Evolutionary conservation across 1,140 invertebrate species (phyloP).

Genomic region (Tetragnatha versicolor): DNA sequence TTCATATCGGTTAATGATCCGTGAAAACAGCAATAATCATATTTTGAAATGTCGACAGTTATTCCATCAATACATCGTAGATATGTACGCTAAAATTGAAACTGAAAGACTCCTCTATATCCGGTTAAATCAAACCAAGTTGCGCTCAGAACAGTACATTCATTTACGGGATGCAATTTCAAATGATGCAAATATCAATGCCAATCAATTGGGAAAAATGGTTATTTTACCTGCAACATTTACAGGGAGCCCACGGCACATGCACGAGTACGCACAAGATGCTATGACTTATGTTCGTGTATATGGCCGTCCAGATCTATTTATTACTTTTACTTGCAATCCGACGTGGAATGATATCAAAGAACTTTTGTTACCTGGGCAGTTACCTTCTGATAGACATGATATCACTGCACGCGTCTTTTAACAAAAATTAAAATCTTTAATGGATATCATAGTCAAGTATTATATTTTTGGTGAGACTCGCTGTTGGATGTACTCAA

Average conservation of each 20-base stretch:
- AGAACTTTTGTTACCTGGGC: constrained; percentile 42
- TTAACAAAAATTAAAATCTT: constrained; percentile 60
- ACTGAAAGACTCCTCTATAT: constrained; percentile 36
- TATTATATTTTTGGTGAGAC: constrained; percentile 45
- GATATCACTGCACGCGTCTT: constrained; percentile 26
- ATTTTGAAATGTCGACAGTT: constrained; percentile 57
- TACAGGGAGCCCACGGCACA: constrained; percentile 27
- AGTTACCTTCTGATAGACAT: constrained; percentile 35
- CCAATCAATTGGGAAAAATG: not conserved
- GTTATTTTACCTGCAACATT: constrained; percentile 19
- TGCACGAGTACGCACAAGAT: constrained; percentile 59
- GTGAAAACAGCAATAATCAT: constrained; percentile 49
- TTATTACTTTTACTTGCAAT: constrained; percentile 61
- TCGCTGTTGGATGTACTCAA: constrained; percentile 58
- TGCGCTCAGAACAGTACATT: constrained; percentile 35
- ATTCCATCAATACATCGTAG: constrained; percentile 55
- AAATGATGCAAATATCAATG: not conserved
- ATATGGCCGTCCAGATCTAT: constrained; percentile 61
- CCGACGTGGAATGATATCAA: constrained; percentile 30
- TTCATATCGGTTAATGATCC: constrained; percentile 22
- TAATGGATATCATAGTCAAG: constrained; percentile 60
- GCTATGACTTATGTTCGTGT: constrained; percentile 60
- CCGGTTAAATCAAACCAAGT: constrained; percentile 28
- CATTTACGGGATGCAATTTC: constrained; percentile 28
- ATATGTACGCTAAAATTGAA: constrained; percentile 50